Base-by-base conservation (phyloP, 2,797 vertebrate genomes). In the Gymnopithys bicolor region DNA sequence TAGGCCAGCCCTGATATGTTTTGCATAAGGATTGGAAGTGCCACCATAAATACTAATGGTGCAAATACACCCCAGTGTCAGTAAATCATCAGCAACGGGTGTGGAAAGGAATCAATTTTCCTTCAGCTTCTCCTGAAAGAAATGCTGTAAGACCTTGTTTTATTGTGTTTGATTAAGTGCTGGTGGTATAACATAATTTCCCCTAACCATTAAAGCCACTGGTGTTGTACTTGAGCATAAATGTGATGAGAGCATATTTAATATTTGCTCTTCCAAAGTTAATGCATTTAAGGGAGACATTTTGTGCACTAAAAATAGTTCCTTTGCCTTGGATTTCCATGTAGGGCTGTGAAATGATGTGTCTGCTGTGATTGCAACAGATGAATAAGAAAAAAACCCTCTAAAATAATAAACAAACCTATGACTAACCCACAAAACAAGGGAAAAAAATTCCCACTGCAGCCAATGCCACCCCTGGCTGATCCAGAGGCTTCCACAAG, bases 241-340 rank as follows among this genome's bases (percentile, higher is more conserved):
- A 94, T 75, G 76, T 28, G 60, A 88, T 55, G 70, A 84, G 67
- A 58, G n/a, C 39, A 16, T 82, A 79, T 90, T 96, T 92, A 96
- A 92, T 92, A 89, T 94, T 96, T 87, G 92, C 78, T 78, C 81
- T 80, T 91, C 91, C 89, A 21, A 86, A 84, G 88, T 81, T 91
- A 87, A 95, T 88, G 70, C 84, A 55, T 95, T 91, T 94, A 89
- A 76, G 49, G 82, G 81, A 95, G 91, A 69, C 49, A 62, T 90
- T 91, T 66, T 69, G 22, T 17, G 51, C 35, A 56, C 96, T 94
- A 94, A 97, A 97, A 94, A 94, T 95, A 97, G 93, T 53, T 76
- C 66, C 64, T 76, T 76, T 84, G 77, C 43, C 87, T 84, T 90
- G 59, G 77, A 95, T 92, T 90, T 90, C 97, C 93, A 95, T 96